Base-by-base conservation (phyloP, 2,113 vertebrate genomes). In the Albula goreensis region DNA sequence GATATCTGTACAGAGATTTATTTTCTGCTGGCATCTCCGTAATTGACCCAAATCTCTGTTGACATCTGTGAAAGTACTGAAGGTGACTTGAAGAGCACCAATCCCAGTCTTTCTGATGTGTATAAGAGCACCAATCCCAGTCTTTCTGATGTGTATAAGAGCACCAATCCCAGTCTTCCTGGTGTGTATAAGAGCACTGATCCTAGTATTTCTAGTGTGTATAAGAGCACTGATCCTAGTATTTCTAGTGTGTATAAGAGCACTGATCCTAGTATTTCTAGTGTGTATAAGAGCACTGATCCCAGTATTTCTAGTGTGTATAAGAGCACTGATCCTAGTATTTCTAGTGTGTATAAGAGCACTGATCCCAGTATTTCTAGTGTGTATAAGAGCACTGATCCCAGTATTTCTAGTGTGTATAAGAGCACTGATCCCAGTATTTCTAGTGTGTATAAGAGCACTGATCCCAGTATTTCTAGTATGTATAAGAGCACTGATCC, bases 51-150 rank as follows among this genome's bases (percentile, higher is more conserved):
- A 66, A 15, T 60, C 57, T 60, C 57, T 2, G 31, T 15, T 60
- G 95, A 93, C 96, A 88, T 96, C 92, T 96, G 91, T 92, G 17
- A 95, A 96, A 95, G 95, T 94, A 96, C 96, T 96, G 96, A 96
- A n/a, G n/a, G 94, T 97, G 94, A 95, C 93, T 96, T 89, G 93
- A 66, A 66, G 22, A 66, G 19, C 60, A 19, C 60, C 22, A 19
- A 66, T 66, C 60, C 60, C 60, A 22, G 60, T 22, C 60, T 63
- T 19, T 66, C 60, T 66, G 60, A 5, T 66, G 60, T 66, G 60
- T 66, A 4, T 66, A 66, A 66, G 22, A 66, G 19, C 60, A 19
- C 60, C 22, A 19, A 66, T 66, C 60, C 60, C 60, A 22, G 60
- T 22, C 60, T 63, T 19, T 66, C 60, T 66, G 60, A 5, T 66